Conservation (phyloP, 2,113 vertebrate genomes). For the Calyptommatus sinebrachiatus region DNA sequence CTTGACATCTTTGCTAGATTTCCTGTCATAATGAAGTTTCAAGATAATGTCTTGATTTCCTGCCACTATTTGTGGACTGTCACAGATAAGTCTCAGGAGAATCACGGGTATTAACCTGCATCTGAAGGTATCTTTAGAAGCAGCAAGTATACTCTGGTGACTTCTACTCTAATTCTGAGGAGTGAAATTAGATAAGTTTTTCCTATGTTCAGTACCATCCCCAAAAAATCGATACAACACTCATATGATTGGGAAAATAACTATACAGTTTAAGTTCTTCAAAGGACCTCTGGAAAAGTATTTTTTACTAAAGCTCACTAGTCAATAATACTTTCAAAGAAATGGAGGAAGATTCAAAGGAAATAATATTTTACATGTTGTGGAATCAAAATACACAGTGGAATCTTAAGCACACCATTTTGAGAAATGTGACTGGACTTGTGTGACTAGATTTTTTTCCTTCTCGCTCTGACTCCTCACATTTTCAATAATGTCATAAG, state of each 20-base stretch:
- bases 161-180: background rate
- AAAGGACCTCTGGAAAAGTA: slow-evolving; percentile 19
- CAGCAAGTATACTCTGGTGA: background rate
- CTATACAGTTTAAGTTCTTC: slow-evolving; percentile 23
- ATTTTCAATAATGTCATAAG: slow-evolving; percentile 18
- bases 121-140: background rate
- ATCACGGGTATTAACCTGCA: too few species aligned
- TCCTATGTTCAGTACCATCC: slow-evolving; percentile 21
- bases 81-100: too few species aligned
- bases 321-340: background rate
- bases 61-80: too few species aligned
- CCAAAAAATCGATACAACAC: slow-evolving; percentile 2
- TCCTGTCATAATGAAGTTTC: too few species aligned
- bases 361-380: background rate
- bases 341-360: background rate
- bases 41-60: too few species aligned
- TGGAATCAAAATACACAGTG: slow-evolving; percentile 15
- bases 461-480: slow-evolving; percentile 2
- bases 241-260: slow-evolving; percentile 12
- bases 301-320: background rate
- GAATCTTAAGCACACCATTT: slow-evolving; percentile 8
- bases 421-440: slow-evolving; percentile 2
- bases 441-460: slow-evolving; percentile 29
- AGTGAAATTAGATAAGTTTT: slow-evolving; percentile 31
- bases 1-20: too few species aligned